A percentile compares a stretch with the other conserved stretches of the same genome.
phyloP scores from a whole-genome alignment of 1,140 invertebrate genomes.

The Battus philenor region DNA sequence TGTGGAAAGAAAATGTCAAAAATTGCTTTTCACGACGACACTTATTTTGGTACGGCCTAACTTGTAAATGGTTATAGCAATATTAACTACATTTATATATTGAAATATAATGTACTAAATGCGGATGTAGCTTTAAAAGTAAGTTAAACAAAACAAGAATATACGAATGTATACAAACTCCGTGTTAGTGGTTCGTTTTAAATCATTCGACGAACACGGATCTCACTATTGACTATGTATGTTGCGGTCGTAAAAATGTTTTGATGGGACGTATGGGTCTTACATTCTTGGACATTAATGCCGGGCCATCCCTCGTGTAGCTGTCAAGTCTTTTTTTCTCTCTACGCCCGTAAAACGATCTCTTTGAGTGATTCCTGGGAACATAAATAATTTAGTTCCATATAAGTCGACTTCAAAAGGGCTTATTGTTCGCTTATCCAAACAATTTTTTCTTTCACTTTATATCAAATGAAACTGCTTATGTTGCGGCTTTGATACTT shows the following conservation, averaged over 20 bases:
- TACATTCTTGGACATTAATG: constrained; percentile 48
- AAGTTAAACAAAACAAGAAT: no score
- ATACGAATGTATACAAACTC: no score
- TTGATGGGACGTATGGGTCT: constrained; percentile 40
- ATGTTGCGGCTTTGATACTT: constrained; percentile 6
- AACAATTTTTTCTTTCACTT: constrained; percentile 25
- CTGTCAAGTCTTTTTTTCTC: constrained; percentile 40
- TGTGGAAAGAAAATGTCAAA: no score
- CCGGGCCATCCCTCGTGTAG: constrained; percentile 27
- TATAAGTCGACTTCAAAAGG: constrained; percentile 44
- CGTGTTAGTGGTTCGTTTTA: constrained; percentile 36
- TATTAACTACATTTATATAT: no score
- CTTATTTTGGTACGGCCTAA: no score
- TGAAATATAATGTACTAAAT: no score
- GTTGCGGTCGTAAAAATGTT: constrained; percentile 48
- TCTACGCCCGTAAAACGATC: constrained; percentile 43
- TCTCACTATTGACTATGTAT: constrained; percentile 46
- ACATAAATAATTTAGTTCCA: constrained; percentile 47
- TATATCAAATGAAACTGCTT: constrained; percentile 6
- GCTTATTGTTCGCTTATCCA: constrained; percentile 34
- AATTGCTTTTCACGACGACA: no score
- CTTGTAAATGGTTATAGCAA: no score
- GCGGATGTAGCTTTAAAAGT: no score
- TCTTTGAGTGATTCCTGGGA: constrained; percentile 56
- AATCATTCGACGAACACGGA: constrained; percentile 42